phyloP scores from a whole-genome alignment of 2,797 vertebrate genomes.

The Uromys caudimaculatus region DNA sequence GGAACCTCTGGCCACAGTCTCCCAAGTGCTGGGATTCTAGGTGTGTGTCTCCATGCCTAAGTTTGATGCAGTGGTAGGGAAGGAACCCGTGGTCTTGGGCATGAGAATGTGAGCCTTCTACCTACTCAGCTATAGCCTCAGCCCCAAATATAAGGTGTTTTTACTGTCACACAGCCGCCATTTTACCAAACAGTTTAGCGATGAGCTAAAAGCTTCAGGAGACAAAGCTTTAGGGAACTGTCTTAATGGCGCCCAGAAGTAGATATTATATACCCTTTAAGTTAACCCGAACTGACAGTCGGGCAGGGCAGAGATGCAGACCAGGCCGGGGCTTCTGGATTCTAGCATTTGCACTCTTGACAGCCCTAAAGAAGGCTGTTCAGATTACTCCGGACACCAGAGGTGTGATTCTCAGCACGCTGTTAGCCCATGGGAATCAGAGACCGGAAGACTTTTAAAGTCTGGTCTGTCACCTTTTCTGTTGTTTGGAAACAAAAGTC shows the following conservation, averaged over 20 bases:
- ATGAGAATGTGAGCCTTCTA: too few species aligned
- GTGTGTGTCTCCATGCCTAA: too few species aligned
- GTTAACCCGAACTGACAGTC: not conserved
- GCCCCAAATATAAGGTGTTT: not conserved
- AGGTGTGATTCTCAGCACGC: not conserved
- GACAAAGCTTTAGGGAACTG: slow-evolving; percentile 48
- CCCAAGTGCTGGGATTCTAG: not conserved
- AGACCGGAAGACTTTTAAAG: not conserved
- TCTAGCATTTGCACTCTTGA: not conserved
- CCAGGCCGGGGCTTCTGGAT: not conserved
- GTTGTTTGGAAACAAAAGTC: not conserved
- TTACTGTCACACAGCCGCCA: not conserved
- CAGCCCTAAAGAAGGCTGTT: not conserved
- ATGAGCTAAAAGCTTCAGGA: slow-evolving; percentile 33
- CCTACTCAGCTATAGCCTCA: not conserved
- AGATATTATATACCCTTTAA: not conserved
- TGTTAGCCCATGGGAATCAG: not conserved
- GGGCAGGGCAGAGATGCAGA: not conserved
- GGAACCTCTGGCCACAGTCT: not conserved
- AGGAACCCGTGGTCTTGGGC: not conserved
- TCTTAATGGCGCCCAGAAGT: not conserved
- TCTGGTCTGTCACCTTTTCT: not conserved
- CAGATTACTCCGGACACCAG: not conserved
- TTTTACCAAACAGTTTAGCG: slow-evolving; percentile 56
- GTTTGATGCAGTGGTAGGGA: not conserved